Conservation (phyloP, 2,113 vertebrate genomes). For the Eolophus roseicapilla region DNA sequence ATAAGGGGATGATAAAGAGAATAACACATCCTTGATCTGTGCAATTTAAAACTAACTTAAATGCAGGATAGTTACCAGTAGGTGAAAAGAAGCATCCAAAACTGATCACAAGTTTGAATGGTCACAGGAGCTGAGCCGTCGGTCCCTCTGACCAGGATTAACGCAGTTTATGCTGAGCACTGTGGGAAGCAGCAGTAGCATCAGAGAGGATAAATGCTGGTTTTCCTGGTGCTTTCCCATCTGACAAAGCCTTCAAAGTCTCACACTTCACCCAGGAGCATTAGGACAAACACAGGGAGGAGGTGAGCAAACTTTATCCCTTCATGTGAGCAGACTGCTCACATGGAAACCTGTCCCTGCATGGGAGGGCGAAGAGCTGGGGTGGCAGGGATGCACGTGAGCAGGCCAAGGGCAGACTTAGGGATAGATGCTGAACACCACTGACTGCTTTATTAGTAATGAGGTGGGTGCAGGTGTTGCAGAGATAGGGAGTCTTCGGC, state of each 20-base stretch:
- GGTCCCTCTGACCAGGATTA: background rate
- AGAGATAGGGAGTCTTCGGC: background rate
- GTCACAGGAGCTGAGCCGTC: background rate
- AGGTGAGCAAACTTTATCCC: background rate
- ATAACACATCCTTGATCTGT: background rate
- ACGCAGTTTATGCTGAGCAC: background rate
- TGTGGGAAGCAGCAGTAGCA: background rate
- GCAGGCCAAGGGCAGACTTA: background rate
- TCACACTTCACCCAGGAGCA: background rate
- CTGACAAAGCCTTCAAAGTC: conserved; percentile 12
- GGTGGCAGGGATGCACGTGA: fast-evolving
- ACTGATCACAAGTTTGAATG: background rate
- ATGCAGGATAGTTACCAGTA: background rate
- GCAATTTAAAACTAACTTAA: background rate
- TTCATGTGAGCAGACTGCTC: background rate
- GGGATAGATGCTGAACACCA: background rate
- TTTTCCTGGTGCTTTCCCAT: conserved; percentile 35
- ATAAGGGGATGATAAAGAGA: background rate
- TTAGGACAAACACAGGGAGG: background rate
- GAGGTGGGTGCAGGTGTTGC: background rate
- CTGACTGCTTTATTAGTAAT: background rate
- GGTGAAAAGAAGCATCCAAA: background rate
- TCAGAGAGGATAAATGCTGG: background rate
- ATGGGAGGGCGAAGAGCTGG: fast-evolving
- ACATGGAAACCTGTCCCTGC: background rate